phyloP scores from a whole-genome alignment of 2,113 vertebrate species.

The Coracopsis vasa region DNA sequence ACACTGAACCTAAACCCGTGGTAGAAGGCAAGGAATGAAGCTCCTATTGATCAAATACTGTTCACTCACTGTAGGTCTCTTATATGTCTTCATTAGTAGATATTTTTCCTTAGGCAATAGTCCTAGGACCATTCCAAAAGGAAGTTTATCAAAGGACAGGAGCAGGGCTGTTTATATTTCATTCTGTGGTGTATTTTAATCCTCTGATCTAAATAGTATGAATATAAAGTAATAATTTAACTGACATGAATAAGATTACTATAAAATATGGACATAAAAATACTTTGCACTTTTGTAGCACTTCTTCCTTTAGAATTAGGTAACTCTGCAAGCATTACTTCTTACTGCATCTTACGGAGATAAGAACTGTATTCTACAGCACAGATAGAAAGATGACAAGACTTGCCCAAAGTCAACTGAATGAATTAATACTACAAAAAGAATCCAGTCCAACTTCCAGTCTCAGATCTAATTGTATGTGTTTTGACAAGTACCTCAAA shows the following conservation, averaged over 20 bases:
- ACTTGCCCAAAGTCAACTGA: conserved; percentile 48
- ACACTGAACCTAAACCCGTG: not conserved
- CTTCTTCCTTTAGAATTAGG: not conserved
- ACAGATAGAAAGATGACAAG: not conserved
- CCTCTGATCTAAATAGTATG: not conserved
- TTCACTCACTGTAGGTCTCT: not conserved
- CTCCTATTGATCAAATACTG: not conserved
- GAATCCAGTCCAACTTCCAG: not conserved
- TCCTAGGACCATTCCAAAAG: not conserved
- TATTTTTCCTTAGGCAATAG: not conserved
- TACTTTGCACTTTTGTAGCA: conserved; percentile 65
- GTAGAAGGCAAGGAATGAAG: not conserved
- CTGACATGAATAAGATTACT: not conserved
- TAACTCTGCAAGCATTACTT: not conserved
- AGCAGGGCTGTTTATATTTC: not conserved
- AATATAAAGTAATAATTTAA: not conserved
- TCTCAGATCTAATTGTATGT: conserved; percentile 6
- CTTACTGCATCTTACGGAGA: not conserved
- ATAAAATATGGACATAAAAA: not conserved
- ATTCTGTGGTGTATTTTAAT: not conserved
- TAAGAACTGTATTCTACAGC: not conserved
- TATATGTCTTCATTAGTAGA: not conserved
- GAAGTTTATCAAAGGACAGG: not conserved
- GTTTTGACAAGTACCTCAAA: not conserved
- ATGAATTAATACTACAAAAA: not conserved